Evolutionary conservation across 2,888 invertebrate species (phyloP), one percentile per base, ranked within the genome.

Genomic region (Patella ulyssiponensis): DNA sequence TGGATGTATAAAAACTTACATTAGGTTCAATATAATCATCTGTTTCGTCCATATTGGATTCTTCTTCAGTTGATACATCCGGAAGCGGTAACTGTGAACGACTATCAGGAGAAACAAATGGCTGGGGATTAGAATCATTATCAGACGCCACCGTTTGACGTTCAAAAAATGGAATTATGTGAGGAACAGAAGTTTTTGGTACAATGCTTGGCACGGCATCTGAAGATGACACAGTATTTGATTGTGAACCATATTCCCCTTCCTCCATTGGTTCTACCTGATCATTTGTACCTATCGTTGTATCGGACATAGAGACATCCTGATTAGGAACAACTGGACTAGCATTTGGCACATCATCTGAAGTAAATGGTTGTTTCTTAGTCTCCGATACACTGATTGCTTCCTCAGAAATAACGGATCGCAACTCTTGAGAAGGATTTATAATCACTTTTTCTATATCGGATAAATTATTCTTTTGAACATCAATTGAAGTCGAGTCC

Each of bases 21-120:
- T 76, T 79, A 54, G 76, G 77, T 54, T 79, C 79, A 23, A 79
- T 79, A 51, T 83, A 79, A 15, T 84, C 84, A 3, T 83, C 83
- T 17, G 80, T 74, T 17, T 80, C 81, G 4, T 83, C 80, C 15
- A 80, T 84, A 33, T 73, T 82, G 78, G 23, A 78, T 75, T 81
- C 81, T 17, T 56, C 80, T 20, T 80, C 72, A 7, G 72, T 72
- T 17, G 54, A 52, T 11, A 76, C 76, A 64, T 76, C 76, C 27
- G 76, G 76, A 20, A 76, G 76, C 2, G 73, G 76, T 27, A 76
- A 64, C 64, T 64, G 64, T 23, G 20, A 23, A 23, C 64, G 20
- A 23, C 20, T 64, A 23, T 64, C 64, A 64, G 64, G 64, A 64
- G 64, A 64, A 23, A 64, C 64, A 64, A 64, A 64, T 64, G 64